Evolutionary conservation across 1,140 invertebrate genomes (phyloP), one percentile per base, ranked within the genome.

Genomic region (Drosophila fuyamai): DNA sequence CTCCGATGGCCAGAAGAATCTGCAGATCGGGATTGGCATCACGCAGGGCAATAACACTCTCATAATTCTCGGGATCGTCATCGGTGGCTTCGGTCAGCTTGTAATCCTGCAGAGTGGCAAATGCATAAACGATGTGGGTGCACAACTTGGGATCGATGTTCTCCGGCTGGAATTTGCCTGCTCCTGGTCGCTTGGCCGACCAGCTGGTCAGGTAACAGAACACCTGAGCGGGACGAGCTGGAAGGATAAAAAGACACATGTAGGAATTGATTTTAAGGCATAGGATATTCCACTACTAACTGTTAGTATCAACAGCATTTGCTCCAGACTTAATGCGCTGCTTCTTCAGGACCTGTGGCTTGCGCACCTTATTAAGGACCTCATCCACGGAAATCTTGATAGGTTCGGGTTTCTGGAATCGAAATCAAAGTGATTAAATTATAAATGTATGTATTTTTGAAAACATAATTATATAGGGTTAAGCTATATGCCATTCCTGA

Each of bases 181-280:
- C 94, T 44, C 96, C 96, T 0, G 97, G 96, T 48, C 98, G 94
- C 91, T 98, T 98, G 65, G 96, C 95, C 0, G 98, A 97, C 98
- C 98, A 99, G 76, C 97, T 98, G 2, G 98, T 98, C 91, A 97
- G 94, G 90, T 99, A 99, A 92, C 98, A 99, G 76, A 99, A 95
- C 1, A 98, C 95, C 93, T 97, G 96, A 0, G 97, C 95, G 62
- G 95, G 95, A 59, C 97, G 95, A 70, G 95, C 97, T 97, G 89
- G 4, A 23, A 10, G 0, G 14, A 44, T 1, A 1, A 0, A 1
- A 4, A 7, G 6, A n/a, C 9, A 1, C 0, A 0, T 10, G 60
- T 32, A 9, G 1, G 9, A 1, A 4, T n/a, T 1, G 5, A 13
- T 12, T 16, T 18, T 8, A 14, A 1, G 7, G 2, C 0, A 16